Evolutionary conservation across 2,113 vertebrate genomes (phyloP).

Genomic region (Hippocampus comes): DNA sequence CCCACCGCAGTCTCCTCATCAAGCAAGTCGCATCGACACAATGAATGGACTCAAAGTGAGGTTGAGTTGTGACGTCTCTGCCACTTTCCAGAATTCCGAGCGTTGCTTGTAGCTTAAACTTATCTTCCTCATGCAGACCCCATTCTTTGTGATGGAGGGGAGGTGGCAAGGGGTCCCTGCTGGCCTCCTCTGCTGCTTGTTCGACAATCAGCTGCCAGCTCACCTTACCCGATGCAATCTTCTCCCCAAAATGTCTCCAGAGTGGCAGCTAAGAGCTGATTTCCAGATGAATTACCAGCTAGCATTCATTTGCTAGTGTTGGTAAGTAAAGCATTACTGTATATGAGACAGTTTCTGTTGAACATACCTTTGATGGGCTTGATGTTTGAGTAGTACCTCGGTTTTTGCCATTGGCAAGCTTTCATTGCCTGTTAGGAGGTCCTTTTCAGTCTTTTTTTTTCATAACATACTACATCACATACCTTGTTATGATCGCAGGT

Average conservation of each 20-base stretch:
- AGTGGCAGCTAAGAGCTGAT: slow-evolving; percentile 37
- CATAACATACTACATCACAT: too few relatives aligned
- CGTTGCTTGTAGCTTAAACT: slow-evolving; percentile 50
- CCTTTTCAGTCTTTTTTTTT: too few relatives aligned
- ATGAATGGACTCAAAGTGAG: slow-evolving; percentile 49
- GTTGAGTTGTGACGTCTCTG: slow-evolving; percentile 43
- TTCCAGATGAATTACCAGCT: slow-evolving; percentile 34
- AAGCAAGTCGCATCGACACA: slow-evolving; percentile 55
- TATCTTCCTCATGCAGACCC: slow-evolving; percentile 65
- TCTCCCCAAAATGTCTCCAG: slow-evolving; percentile 43
- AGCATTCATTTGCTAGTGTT: background rate
- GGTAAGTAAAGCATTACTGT: background rate
- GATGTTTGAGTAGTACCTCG: background rate
- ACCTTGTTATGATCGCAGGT: too few relatives aligned
- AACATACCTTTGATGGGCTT: background rate
- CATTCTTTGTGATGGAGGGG: slow-evolving; percentile 13
- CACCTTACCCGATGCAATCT: slow-evolving; percentile 59
- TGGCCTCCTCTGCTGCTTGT: slow-evolving; percentile 1
- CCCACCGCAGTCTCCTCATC: slow-evolving; percentile 59
- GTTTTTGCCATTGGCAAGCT: background rate
- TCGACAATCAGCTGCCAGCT: slow-evolving; percentile 46
- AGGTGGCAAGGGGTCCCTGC: slow-evolving; percentile 25
- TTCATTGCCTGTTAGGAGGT: background rate
- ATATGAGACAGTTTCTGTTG: background rate
- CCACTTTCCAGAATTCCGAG: slow-evolving; percentile 54